phyloP scores from a whole-genome alignment of 2,113 vertebrate genomes.

The Antidorcas marsupialis region DNA sequence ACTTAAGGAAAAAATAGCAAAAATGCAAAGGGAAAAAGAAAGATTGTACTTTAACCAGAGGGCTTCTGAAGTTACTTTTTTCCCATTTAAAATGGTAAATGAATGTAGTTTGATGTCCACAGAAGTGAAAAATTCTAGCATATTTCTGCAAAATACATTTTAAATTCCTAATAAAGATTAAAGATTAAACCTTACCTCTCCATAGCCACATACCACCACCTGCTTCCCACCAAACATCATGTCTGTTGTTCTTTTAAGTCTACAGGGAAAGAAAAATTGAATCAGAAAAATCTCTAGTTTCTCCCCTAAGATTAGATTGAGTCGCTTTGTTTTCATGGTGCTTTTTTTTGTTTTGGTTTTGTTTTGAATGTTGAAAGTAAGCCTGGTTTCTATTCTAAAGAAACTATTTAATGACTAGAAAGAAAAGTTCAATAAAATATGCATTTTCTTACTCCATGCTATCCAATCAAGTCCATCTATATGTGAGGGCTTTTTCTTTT shows the following conservation, averaged over 20 bases:
- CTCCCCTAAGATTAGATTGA: not conserved
- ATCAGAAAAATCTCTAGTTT: conserved; percentile 11
- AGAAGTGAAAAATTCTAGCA: not conserved
- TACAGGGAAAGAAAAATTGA: conserved; percentile 63
- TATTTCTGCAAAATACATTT: conserved; percentile 4
- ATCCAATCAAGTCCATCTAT: not conserved
- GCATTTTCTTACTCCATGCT: not conserved
- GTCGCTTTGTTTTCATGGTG: not conserved
- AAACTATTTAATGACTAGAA: conserved; percentile 10
- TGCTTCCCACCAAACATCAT: conserved; percentile 99
- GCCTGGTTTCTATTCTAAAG: not conserved
- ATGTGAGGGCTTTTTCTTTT: not conserved
- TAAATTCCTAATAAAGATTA: not conserved
- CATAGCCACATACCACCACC: conserved; percentile 98
- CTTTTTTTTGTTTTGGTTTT: not conserved
- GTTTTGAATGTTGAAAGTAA: conserved; percentile 30
- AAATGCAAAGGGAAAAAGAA: conserved; percentile 30
- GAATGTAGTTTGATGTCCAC: not conserved
- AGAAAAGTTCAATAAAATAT: not conserved
- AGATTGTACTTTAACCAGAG: not conserved
- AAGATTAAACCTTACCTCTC: conserved; percentile 86
- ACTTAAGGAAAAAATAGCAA: not conserved
- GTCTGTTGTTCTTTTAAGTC: conserved; percentile 96
- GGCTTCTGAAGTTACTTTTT: not conserved
- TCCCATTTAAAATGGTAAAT: not conserved